These are phyloP conservation scores for Lithobates sylvaticus DNA, from an alignment of 2,797 vertebrate species.

Conservation along the genomic window DNA sequence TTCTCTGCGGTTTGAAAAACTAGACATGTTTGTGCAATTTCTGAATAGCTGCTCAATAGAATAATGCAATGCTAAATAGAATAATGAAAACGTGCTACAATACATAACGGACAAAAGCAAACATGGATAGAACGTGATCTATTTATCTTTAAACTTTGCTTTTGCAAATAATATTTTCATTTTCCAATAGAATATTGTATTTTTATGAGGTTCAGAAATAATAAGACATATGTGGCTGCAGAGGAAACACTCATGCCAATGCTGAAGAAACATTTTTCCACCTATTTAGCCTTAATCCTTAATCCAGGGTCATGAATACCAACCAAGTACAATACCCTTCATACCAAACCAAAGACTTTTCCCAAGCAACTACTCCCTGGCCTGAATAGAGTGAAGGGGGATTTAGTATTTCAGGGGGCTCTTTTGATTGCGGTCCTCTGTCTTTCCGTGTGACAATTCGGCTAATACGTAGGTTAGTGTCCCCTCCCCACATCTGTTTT, in stretches of 20 bases:
- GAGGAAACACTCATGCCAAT: not conserved
- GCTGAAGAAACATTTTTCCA: not conserved
- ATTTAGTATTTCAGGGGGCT: not conserved
- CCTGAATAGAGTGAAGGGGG: not conserved
- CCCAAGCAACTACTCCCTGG: not conserved
- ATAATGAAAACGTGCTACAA: too few relatives aligned
- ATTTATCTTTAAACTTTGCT: too few relatives aligned
- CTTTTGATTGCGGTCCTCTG: not conserved
- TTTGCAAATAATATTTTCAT: not conserved
- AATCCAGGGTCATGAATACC: not conserved
- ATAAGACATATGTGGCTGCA: not conserved
- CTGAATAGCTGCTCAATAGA: too few relatives aligned
- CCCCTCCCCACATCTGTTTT: slow-evolving; percentile 17
- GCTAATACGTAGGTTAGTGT: not conserved
- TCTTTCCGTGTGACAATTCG: slow-evolving; percentile 2
- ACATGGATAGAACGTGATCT: too few relatives aligned
- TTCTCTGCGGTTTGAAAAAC: too few relatives aligned
- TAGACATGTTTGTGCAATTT: too few relatives aligned
- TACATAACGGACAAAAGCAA: too few relatives aligned
- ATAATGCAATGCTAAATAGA: too few relatives aligned
- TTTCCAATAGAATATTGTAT: not conserved
- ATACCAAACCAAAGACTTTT: not conserved
- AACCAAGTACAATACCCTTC: not conserved
- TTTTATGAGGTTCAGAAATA: not conserved
- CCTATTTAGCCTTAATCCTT: not conserved